Evolutionary conservation across 2,888 invertebrate genomes (phyloP).

Genomic region (Eucera pruinosa): DNA sequence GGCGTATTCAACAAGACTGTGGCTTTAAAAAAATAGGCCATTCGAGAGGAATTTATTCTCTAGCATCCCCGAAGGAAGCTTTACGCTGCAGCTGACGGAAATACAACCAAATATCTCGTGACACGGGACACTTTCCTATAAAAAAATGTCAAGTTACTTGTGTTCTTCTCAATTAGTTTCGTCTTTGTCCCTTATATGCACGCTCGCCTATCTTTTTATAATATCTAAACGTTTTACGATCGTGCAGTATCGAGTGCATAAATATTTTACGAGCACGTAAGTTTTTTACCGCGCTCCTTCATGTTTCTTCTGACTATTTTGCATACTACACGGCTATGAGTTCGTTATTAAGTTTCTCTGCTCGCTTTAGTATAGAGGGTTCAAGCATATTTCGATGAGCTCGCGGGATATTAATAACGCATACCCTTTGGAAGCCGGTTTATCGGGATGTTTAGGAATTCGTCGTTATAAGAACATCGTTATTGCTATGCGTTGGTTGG

Average conservation of each 20-base stretch:
- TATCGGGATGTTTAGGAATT: not conserved
- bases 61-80: not conserved
- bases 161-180: constrained; percentile 21
- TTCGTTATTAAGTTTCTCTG: constrained; percentile 31
- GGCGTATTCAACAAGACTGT: not conserved
- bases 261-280: constrained; percentile 38
- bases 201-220: not conserved
- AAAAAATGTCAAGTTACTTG: not conserved
- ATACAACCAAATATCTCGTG: not conserved
- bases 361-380: not conserved
- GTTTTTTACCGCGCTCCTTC: constrained; percentile 1
- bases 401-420: constrained; percentile 15
- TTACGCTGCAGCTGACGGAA: not conserved
- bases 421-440: not conserved
- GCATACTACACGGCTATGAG: constrained; percentile 1
- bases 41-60: not conserved
- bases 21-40: not conserved
- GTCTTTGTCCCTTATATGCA: not conserved
- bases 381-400: constrained; percentile 1
- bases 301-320: constrained; percentile 5
- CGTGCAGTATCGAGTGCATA: constrained; percentile 17
- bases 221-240: constrained; percentile 27
- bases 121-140: constrained; percentile 8
- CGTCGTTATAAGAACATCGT: not conserved
- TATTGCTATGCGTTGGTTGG: not conserved